Conservation (phyloP, 2,888 invertebrate species). For the Syritta pipiens region DNA sequence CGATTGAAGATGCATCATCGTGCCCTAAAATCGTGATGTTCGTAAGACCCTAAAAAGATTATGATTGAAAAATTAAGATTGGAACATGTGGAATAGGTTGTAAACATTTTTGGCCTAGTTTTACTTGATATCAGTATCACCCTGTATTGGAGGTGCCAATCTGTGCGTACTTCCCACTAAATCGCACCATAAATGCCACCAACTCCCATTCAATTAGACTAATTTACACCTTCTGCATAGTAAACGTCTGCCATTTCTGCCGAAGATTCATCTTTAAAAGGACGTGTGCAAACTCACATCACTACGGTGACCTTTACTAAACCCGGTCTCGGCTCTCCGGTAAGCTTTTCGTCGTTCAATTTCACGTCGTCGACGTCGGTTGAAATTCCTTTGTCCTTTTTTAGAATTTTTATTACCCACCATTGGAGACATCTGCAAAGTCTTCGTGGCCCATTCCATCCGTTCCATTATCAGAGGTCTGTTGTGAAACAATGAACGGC, state of each 20-base stretch:
- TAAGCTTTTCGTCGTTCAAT: background rate
- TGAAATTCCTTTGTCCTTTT: background rate
- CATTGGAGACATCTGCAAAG: slow-evolving; percentile 25
- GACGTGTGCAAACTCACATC: slow-evolving; percentile 4
- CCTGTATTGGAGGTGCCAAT: too few relatives aligned
- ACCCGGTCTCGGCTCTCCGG: background rate
- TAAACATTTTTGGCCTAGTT: too few relatives aligned
- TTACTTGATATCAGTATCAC: too few relatives aligned
- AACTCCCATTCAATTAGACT: slow-evolving; percentile 22
- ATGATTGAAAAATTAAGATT: too few relatives aligned
- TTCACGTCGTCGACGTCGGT: background rate
- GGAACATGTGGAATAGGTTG: too few relatives aligned
- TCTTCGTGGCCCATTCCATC: background rate
- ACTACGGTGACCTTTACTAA: slow-evolving; percentile 10
- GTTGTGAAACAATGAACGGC: slow-evolving; percentile 52
- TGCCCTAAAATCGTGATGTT: too few relatives aligned
- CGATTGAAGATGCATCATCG: too few relatives aligned
- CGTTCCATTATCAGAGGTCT: background rate
- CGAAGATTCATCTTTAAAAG: background rate
- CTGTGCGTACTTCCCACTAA: too few relatives aligned
- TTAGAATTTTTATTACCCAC: background rate
- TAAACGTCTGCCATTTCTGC: background rate
- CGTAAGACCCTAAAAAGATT: too few relatives aligned
- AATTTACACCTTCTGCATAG: slow-evolving; percentile 2
- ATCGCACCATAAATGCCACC: too few relatives aligned